phyloP scores from a whole-genome alignment of 1,140 invertebrate species.

The Drosophila dunni region DNA sequence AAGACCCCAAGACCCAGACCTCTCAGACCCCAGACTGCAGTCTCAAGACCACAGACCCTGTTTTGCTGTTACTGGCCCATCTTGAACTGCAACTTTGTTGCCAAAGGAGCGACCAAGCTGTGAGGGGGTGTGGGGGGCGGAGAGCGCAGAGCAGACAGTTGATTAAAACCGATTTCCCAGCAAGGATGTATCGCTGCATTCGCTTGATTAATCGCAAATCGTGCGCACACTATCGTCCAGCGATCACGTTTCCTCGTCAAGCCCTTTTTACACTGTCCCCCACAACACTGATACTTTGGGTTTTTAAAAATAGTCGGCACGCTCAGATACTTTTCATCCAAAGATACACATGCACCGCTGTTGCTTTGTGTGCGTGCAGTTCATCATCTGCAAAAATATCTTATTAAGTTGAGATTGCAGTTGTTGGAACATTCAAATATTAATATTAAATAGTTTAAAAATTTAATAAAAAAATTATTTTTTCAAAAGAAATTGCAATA shows the following conservation, averaged over 20 bases:
- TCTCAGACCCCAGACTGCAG: too few relatives aligned
- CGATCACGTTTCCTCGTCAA: slow-evolving; percentile 66
- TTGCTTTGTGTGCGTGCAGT: not conserved
- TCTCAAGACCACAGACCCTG: not conserved
- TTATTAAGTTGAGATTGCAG: not conserved
- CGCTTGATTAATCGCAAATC: slow-evolving; percentile 80
- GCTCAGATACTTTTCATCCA: slow-evolving; percentile 9
- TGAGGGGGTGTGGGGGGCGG: too few relatives aligned
- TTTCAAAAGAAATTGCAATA: too few relatives aligned
- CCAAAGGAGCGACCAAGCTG: slow-evolving; percentile 8
- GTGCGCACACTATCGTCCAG: slow-evolving; percentile 72
- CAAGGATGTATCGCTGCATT: slow-evolving; percentile 62
- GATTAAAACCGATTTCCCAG: slow-evolving; percentile 75
- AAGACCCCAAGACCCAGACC: too few relatives aligned
- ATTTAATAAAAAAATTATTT: too few relatives aligned
- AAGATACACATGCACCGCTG: not conserved
- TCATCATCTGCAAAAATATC: slow-evolving; percentile 2
- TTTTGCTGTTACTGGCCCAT: slow-evolving; percentile 2
- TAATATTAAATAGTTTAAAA: too few relatives aligned
- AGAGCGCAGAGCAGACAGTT: not conserved
- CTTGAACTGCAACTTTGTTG: slow-evolving; percentile 24
- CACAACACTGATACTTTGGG: slow-evolving; percentile 7
- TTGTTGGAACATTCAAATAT: too few relatives aligned
- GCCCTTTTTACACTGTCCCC: slow-evolving; percentile 17
- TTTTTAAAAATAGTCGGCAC: slow-evolving; percentile 67